Percentiles rank a stretch among this genome's conserved stretches.
phyloP scores from a whole-genome alignment of 2,888 invertebrate genomes.

The Molanna angustata region DNA sequence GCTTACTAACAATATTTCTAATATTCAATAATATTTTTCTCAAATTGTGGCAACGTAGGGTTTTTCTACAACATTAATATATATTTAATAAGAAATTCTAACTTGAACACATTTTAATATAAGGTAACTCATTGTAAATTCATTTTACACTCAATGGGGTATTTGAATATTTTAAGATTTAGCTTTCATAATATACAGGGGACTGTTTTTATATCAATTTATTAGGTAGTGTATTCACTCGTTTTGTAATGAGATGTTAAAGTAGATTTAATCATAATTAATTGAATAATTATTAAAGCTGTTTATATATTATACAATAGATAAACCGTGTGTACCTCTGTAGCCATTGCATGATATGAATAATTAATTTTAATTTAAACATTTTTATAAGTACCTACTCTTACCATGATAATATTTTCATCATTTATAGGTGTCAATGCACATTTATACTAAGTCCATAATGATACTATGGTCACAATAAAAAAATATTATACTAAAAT shows the following conservation, averaged over 20 bases:
- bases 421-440: too few relatives aligned
- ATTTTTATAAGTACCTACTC: too few relatives aligned
- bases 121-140: not conserved
- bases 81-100: too few relatives aligned
- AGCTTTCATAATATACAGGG: conserved; percentile 28
- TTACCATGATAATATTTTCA: too few relatives aligned
- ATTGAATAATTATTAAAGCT: conserved; percentile 13
- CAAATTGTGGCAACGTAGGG: conserved; percentile 13
- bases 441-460: too few relatives aligned
- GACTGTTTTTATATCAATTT: conserved; percentile 28
- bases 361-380: too few relatives aligned
- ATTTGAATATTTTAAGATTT: conserved; percentile 5
- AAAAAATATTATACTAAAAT: too few relatives aligned
- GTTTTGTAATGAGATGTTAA: conserved; percentile 13
- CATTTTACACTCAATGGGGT: conserved; percentile 10
- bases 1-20: not conserved
- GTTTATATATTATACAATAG: conserved; percentile 17
- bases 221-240: conserved; percentile 15
- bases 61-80: conserved; percentile 10
- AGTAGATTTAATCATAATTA: too few relatives aligned
- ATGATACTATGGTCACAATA: too few relatives aligned
- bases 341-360: conserved; percentile 9
- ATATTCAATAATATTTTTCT: conserved; percentile 3
- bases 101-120: too few relatives aligned
- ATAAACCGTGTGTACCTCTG: conserved; percentile 15